phyloP scores from a whole-genome alignment of 2,797 vertebrate species.

The Coregonus sp. region DNA sequence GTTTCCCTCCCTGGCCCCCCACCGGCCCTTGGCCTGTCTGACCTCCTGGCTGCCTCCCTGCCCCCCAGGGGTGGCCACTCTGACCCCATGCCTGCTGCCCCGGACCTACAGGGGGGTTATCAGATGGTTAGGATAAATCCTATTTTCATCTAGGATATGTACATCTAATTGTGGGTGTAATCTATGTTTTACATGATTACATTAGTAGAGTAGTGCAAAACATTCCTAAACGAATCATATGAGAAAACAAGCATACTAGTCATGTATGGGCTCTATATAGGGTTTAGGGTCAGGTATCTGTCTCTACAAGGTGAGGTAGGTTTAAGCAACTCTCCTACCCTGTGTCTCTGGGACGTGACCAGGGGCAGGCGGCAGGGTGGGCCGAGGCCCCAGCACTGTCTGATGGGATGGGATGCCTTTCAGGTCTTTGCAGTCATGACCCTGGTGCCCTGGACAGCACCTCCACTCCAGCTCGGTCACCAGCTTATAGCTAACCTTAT shows the following conservation, averaged over 20 bases:
- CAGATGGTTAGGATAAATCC: background rate
- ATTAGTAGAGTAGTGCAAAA: background rate
- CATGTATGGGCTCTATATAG: background rate
- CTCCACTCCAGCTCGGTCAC: slow-evolving; percentile 94
- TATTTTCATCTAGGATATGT: background rate
- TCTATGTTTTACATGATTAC: too few relatives aligned
- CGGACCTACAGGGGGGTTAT: slow-evolving; percentile 28
- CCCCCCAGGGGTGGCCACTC: slow-evolving; percentile 32
- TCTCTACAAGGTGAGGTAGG: background rate
- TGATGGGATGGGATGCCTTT: slow-evolving; percentile 72
- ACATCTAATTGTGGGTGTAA: too few relatives aligned
- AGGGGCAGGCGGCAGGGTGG: slow-evolving; percentile 28
- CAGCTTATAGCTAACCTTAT: slow-evolving; percentile 89
- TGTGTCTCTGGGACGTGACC: slow-evolving; percentile 38
- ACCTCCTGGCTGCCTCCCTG: slow-evolving; percentile 36
- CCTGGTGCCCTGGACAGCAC: slow-evolving; percentile 91
- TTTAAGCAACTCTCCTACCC: slow-evolving; percentile 47
- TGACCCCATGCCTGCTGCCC: slow-evolving; percentile 32
- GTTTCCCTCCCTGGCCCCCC: slow-evolving; percentile 43
- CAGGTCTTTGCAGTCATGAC: slow-evolving; percentile 86
- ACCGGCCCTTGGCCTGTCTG: slow-evolving; percentile 32
- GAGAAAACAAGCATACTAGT: background rate
- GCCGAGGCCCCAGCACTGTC: slow-evolving; percentile 41
- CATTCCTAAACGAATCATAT: background rate
- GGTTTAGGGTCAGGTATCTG: background rate